These are phyloP conservation scores for Xylocopa sonorina DNA, from an alignment of 1,140 invertebrate species.

Conservation along the genomic window DNA sequence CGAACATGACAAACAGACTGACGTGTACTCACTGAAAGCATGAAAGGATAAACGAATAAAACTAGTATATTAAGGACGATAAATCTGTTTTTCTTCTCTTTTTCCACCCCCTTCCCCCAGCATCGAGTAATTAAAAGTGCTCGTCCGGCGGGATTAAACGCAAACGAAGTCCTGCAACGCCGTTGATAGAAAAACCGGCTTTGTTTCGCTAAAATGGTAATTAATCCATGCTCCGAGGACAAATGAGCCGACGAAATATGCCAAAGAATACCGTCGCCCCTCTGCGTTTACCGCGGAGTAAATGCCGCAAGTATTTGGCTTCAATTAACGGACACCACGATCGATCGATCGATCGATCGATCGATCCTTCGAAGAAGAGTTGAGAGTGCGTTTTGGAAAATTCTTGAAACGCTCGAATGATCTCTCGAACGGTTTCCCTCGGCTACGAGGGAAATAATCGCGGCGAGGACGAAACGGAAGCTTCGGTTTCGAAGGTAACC, in stretches of 20 bases:
- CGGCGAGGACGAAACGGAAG: background rate
- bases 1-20: constrained; percentile 55
- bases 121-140: constrained; percentile 52
- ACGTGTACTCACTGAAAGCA: constrained; percentile 51
- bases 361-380: no score
- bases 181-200: constrained; percentile 47
- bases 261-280: constrained; percentile 6
- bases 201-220: constrained; percentile 52
- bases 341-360: no score
- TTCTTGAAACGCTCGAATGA: no score
- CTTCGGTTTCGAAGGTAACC: no score
- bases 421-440: no score
- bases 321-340: no score
- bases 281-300: background rate
- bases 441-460: no score
- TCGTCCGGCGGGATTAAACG: constrained; percentile 53
- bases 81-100: constrained; percentile 50
- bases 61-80: constrained; percentile 56
- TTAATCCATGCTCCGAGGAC: constrained; percentile 38
- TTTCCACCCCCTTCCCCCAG: constrained; percentile 28
- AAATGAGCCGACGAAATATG: constrained; percentile 31
- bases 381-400: no score
- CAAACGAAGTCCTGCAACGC: constrained; percentile 44
- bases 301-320: no score
- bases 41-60: constrained; percentile 53